Evolutionary conservation across 2,888 invertebrate genomes (phyloP), one percentile per base, ranked within the genome.

Genomic region (Leptinotarsa peninsularis): DNA sequence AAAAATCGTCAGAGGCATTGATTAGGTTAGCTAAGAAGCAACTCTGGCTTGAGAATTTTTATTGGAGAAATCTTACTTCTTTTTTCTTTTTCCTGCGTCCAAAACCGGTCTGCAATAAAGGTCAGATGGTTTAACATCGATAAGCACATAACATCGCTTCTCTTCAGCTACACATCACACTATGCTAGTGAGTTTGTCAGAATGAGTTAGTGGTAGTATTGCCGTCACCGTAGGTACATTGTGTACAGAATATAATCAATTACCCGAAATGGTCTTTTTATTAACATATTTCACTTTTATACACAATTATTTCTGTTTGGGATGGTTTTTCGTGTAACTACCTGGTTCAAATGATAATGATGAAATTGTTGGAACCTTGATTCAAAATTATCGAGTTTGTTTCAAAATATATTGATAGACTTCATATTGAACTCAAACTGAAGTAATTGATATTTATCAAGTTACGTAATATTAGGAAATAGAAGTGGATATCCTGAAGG

Each of bases 61-160:
- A 86, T 84, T 87, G 85, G 86, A 90, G 90, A 92, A 92, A 91
- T 94, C 96, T 96, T 96, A 96, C 96, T 95, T 96, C 96, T 96
- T 96, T 96, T 95, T 96, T 96, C 94, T 95, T 96, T 95, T 95
- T 96, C 95, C 95, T 95, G 94, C 96, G 95, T 94, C 96, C 96
- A 95, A 94, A 95, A 94, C 93, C 93, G 92, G 92, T 93, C 94
- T 94, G 94, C 91, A 94, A 94, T 93, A 88, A 88, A 89, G 88
- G 87, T 88, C 85, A 86, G 82, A 82, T 80, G 86, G 82, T 88
- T 88, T 88, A 88, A 88, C 88, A 88, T 88, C 85, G 86, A 86
- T 85, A 88, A 88, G 88, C 88, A 87, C 84, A 85, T 78, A 85
- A 86, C 82, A 84, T 80, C 82, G 84, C 85, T 81, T 83, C 79